Evolutionary conservation across 2,888 invertebrate species (phyloP), one percentile per base, ranked within the genome.

Genomic region (Mythimna vitellina): DNA sequence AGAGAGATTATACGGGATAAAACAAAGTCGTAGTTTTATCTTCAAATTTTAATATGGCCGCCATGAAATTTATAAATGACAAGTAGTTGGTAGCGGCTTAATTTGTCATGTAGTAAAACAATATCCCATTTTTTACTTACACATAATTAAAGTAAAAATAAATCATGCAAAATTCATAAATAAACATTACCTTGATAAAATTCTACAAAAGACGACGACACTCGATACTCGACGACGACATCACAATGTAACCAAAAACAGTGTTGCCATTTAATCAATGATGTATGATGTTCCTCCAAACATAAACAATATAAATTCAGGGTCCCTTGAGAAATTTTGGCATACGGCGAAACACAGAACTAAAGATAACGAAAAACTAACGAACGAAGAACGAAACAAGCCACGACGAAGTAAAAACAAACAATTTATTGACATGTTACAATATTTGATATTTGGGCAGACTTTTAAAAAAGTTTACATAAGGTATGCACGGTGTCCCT

Each of bases 191-290:
- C 96, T 95, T 93, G 93, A 93, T 94, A 94, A 93, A 95, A 93
- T 94, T 95, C 95, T 95, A 95, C 87, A 95, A 95, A 95, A 96
- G 94, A 94, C 93, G 94, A 92, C 92, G 95, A 94, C 93, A 94
- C 94, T 94, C 93, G 94, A 94, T 92, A 93, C 92, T 94, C 94
- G 94, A 93, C 92, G 94, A 93, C 95, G 95, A 95, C 96, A 95
- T 96, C 94, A 95, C 95, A 95, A 88, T 86, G 86, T 83, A 84
- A 84, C 85, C 79, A 81, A 74, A 79, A 85, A 67, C 77, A 82
- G 82, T 87, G 86, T 87, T 87, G 87, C 85, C 82, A 84, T 63
- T 58, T 46, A 25, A 54, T 54, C 42, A 58, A 42, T 58, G 32
- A 46, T 35, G 8, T 65, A 20, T 42, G 20, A 20, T 46, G 9